Percentiles rank a stretch among this genome's conserved stretches.
Conservation (phyloP, 2,797 vertebrate genomes). For the Fratercula arctica region DNA sequence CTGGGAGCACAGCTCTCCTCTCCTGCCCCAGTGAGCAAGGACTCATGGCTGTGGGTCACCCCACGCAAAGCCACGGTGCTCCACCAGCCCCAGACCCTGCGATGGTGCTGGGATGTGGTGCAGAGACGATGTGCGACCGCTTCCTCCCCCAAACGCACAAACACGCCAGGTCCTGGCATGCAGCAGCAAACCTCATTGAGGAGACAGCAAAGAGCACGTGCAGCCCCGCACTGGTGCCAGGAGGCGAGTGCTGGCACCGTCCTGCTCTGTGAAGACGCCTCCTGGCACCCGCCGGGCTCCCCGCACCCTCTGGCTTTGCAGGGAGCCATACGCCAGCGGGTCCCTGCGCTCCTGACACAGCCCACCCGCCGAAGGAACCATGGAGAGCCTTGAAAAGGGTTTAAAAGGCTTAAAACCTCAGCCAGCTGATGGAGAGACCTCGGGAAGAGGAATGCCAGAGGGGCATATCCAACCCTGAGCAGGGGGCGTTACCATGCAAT, state of each 20-base stretch:
- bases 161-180: not conserved
- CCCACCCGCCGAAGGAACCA: not conserved
- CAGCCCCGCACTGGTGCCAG: not conserved
- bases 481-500: fast-evolving
- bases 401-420: not conserved
- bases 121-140: fast-evolving
- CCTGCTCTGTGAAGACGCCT: fast-evolving
- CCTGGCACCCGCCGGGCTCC: fast-evolving
- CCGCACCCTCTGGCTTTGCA: not conserved
- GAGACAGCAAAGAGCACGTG: not conserved
- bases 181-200: not conserved
- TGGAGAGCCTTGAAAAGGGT: not conserved
- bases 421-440: not conserved
- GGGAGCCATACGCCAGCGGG: not conserved
- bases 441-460: not conserved
- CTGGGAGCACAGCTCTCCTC: not conserved
- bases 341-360: fast-evolving
- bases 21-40: too few species aligned
- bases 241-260: not conserved
- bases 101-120: fast-evolving
- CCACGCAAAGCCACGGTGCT: not conserved
- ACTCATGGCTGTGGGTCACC: not conserved
- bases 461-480: not conserved
- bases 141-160: not conserved
- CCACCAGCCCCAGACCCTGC: not conserved